These are phyloP conservation scores for Sarcophaga rosellei DNA, from an alignment of 2,888 invertebrate genomes.

Conservation along the genomic window DNA sequence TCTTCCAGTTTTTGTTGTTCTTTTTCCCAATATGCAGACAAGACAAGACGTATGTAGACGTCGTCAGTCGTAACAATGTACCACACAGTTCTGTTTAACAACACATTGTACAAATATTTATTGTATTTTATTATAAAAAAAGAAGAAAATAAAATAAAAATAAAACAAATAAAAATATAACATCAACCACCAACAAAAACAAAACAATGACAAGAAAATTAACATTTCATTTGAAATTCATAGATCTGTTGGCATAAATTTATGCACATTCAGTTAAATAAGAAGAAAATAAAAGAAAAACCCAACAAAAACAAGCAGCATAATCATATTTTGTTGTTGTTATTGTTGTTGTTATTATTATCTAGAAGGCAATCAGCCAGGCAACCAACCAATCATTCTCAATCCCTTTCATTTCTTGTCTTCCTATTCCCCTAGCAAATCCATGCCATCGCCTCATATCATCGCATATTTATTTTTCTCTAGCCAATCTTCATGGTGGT, in stretches of 20 bases:
- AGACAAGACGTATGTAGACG: neutral
- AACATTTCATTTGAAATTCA: conserved; percentile 67
- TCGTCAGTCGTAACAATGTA: neutral
- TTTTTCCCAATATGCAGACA: neutral
- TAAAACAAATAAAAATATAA: neutral
- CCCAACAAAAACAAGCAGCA: neutral
- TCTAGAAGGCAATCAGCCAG: conserved; percentile 5
- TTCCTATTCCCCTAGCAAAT: neutral
- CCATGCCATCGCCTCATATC: too few relatives aligned
- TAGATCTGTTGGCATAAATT: conserved; percentile 67
- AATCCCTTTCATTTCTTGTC: conserved; percentile 15
- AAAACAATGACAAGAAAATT: conserved; percentile 42
- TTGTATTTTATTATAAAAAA: neutral
- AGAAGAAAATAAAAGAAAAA: neutral
- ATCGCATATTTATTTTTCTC: conserved; percentile 11
- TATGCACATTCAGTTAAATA: neutral
- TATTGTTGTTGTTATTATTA: neutral
- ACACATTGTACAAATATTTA: conserved; percentile 11
- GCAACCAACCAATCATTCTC: conserved; percentile 18
- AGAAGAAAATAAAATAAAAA: neutral
- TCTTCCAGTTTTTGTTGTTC: conserved; percentile 51
- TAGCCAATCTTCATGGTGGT: conserved; percentile 41
- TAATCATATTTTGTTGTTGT: neutral
- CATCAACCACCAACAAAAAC: neutral
- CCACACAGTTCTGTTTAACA: conserved; percentile 3